Evolutionary conservation across 2,797 vertebrate species (phyloP).

Genomic region (Sebastes minor): DNA sequence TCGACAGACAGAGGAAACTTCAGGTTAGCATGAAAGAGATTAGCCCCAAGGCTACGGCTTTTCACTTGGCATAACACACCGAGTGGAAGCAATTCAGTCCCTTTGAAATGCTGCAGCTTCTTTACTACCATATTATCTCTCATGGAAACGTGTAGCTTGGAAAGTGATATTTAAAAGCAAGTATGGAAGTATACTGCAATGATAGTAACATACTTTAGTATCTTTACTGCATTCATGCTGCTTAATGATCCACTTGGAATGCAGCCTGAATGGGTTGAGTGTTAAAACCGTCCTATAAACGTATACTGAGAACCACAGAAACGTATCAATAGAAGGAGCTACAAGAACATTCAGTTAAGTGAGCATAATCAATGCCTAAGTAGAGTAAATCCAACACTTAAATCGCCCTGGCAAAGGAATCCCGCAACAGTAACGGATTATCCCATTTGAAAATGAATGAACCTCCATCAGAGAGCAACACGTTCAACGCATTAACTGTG

Average conservation of each 20-base stretch:
- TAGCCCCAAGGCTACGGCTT: conserved; percentile 23
- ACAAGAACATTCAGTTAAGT: conserved; percentile 12
- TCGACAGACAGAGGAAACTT: conserved; percentile 10
- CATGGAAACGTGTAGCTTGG: not conserved
- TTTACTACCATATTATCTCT: conserved; percentile 5
- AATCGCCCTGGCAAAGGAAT: conserved; percentile 22
- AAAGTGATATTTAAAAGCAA: conserved; percentile 1
- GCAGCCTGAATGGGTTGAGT: not conserved
- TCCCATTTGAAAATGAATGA: conserved; percentile 46
- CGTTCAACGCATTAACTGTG: conserved; percentile 36
- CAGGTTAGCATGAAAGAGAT: conserved; percentile 26
- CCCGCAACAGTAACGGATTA: conserved; percentile 31
- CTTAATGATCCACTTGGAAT: not conserved
- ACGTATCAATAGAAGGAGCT: conserved; percentile 4
- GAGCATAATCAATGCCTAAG: conserved; percentile 33
- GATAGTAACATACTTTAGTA: not conserved
- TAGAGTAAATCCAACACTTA: conserved; percentile 42
- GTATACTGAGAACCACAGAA: not conserved
- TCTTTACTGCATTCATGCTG: not conserved
- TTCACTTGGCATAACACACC: not conserved
- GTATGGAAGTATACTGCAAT: not conserved
- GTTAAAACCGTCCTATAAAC: not conserved
- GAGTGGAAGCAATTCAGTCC: not conserved
- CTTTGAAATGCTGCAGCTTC: not conserved
- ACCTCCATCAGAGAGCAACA: conserved; percentile 28